phyloP scores from a whole-genome alignment of 2,888 invertebrate genomes.

The Cryptosula pallasiana region DNA sequence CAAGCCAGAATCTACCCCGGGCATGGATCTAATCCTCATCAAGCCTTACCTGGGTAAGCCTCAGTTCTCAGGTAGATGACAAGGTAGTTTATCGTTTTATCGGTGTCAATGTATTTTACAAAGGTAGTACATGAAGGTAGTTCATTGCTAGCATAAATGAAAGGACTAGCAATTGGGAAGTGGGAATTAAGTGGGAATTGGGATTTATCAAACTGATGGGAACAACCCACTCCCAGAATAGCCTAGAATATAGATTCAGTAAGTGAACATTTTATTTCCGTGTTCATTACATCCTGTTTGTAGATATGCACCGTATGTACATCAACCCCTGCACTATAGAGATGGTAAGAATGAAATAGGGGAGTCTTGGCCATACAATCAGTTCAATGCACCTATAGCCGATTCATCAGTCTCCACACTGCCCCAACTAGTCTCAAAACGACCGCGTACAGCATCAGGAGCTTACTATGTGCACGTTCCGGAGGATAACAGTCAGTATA shows the following conservation, averaged over 20 bases:
- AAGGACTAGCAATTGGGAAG: too few species aligned
- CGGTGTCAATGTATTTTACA: too few species aligned
- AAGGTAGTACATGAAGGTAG: too few species aligned
- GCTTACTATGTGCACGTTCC: neutral
- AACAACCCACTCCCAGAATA: too few species aligned
- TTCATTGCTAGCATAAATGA: too few species aligned
- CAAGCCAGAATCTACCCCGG: slow-evolving; percentile 23
- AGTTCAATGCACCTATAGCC: neutral
- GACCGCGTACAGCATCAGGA: neutral
- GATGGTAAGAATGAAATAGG: slow-evolving; percentile 16
- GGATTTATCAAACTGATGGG: too few species aligned
- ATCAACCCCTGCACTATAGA: slow-evolving; percentile 10
- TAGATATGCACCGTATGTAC: slow-evolving; percentile 2
- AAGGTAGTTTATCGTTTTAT: too few species aligned
- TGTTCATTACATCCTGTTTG: too few species aligned
- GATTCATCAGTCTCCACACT: neutral
- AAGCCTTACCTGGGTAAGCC: slow-evolving; percentile 16
- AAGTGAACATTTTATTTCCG: too few species aligned
- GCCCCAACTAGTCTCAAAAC: neutral
- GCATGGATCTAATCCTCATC: slow-evolving; percentile 23
- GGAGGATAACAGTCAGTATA: slow-evolving; percentile 18
- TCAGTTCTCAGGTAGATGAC: too few species aligned
- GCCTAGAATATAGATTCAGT: too few species aligned
- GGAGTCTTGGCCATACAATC: slow-evolving; percentile 19
- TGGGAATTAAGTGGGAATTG: too few species aligned